These are phyloP conservation scores for Mylabris phalerata DNA, from an alignment of 1,140 invertebrate species.

Conservation along the genomic window DNA sequence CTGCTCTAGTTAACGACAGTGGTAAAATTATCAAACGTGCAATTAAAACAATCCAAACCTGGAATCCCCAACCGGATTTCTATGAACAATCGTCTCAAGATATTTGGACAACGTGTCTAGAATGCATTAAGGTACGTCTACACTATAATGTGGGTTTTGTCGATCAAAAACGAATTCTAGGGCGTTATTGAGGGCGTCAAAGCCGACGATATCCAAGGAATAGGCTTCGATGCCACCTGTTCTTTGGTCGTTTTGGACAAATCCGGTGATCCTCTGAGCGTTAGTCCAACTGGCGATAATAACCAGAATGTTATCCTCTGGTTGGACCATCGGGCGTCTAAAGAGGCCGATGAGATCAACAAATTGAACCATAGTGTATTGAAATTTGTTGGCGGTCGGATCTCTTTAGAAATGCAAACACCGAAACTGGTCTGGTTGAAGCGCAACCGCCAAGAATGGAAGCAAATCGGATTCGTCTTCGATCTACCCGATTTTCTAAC, in stretches of 20 bases:
- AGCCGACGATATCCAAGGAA: constrained; percentile 60
- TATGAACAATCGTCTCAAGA: constrained; percentile 92
- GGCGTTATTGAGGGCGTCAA: constrained; percentile 52
- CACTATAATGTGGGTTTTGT: neutral
- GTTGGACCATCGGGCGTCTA: constrained; percentile 90
- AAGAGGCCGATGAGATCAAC: constrained; percentile 81
- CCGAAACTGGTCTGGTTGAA: constrained; percentile 96
- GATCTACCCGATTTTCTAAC: constrained; percentile 93
- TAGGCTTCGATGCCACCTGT: constrained; percentile 96
- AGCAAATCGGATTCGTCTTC: constrained; percentile 68
- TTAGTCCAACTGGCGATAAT: constrained; percentile 64
- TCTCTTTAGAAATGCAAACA: constrained; percentile 92
- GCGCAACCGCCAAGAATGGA: constrained; percentile 59
- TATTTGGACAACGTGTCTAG: constrained; percentile 71
- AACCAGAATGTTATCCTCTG: constrained; percentile 89
- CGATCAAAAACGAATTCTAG: constrained; percentile 39
- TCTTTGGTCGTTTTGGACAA: constrained; percentile 78
- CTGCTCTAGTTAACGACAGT: constrained; percentile 61
- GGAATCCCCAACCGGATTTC: constrained; percentile 66
- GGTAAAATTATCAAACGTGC: constrained; percentile 62
- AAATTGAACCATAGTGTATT: constrained; percentile 66
- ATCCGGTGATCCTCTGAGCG: constrained; percentile 62
- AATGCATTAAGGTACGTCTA: constrained; percentile 35
- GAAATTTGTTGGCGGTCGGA: constrained; percentile 81
- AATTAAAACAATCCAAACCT: constrained; percentile 63